Base-by-base conservation (phyloP, 2,797 vertebrate genomes). In the Tragelaphus eurycerus region DNA sequence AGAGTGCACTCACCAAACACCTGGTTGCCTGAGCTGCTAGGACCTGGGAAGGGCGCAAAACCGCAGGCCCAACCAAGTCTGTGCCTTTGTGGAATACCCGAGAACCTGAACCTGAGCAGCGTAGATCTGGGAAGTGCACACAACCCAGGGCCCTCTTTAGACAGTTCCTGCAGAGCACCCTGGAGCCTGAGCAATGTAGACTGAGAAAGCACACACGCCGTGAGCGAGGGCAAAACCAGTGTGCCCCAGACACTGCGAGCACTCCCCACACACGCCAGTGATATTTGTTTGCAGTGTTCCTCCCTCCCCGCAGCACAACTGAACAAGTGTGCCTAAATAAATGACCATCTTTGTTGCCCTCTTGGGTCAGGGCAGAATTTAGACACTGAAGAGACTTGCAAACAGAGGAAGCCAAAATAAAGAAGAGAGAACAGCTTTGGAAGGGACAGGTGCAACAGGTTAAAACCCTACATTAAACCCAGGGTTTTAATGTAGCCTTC, bases 281-380 rank as follows among this genome's bases (percentile, higher is more conserved):
- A 34, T 10, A 5, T 34, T 67, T 10, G 4, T 64, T n/a, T 64
- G 62, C 62, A 19, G 16, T 19, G n/a, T 19, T 67, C 31, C 16
- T 19, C 2, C 31, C n/a, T 10, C n/a, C 31, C 62, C 1, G 0
- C 16, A 34, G 62, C 31, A 34, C 31, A 19, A 19, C 0, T 10
- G 62, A 67, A 5, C n/a, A 34, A 34, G 16, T 67, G 62, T 34
- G n/a, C 62, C 62, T 67, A 67, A 67, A 67, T 67, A 67, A 67
- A n/a, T 67, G 62, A 67, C 62, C 62, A 67, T 43, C 62, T 16
- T 34, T 4, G 46, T 48, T 4, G 4, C n/a, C n/a, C 4, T 2
- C 31, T 67, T 67, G 9, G 34, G 16, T 34, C 17, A 67, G 31
- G 7, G n/a, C 0, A 2, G n/a, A 67, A 67, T 8, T 19, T 10